Conservation (phyloP, 2,797 vertebrate species). For the Thripadectes ignobilis region DNA sequence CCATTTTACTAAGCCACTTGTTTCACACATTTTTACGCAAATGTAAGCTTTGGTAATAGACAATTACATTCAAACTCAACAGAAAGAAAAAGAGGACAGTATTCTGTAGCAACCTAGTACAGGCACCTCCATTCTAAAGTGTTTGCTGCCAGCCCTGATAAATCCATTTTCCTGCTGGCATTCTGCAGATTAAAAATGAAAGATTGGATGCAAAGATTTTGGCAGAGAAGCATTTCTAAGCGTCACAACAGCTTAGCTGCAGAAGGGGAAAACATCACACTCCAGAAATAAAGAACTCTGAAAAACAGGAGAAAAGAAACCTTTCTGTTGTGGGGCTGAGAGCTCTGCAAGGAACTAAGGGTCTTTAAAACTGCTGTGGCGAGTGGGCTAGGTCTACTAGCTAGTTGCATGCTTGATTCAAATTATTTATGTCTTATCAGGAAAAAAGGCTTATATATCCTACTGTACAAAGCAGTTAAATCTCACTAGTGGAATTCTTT, state of each 20-base stretch:
- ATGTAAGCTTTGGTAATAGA: background rate
- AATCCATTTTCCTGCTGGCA: background rate
- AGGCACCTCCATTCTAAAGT: background rate
- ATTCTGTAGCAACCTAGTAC: background rate
- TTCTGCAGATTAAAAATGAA: slow-evolving; percentile 2
- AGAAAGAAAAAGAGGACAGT: background rate
- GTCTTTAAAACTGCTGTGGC: background rate
- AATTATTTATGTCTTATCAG: background rate
- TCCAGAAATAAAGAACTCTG: background rate
- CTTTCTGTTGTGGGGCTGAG: background rate
- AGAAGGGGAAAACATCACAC: background rate
- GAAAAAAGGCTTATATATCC: background rate
- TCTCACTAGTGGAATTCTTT: background rate
- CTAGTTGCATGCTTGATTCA: background rate
- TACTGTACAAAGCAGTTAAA: background rate
- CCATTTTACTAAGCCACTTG: background rate
- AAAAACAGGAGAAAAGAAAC: background rate
- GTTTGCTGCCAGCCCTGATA: background rate
- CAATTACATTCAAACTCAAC: background rate
- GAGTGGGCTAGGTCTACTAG: background rate
- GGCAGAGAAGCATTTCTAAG: background rate
- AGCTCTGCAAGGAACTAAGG: background rate
- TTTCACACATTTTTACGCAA: background rate
- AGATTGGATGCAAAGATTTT: background rate
- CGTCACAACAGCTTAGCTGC: background rate